Evolutionary conservation across 2,888 invertebrate species (phyloP), one percentile per base, ranked within the genome.

Genomic region (Esperia sulphurella): DNA sequence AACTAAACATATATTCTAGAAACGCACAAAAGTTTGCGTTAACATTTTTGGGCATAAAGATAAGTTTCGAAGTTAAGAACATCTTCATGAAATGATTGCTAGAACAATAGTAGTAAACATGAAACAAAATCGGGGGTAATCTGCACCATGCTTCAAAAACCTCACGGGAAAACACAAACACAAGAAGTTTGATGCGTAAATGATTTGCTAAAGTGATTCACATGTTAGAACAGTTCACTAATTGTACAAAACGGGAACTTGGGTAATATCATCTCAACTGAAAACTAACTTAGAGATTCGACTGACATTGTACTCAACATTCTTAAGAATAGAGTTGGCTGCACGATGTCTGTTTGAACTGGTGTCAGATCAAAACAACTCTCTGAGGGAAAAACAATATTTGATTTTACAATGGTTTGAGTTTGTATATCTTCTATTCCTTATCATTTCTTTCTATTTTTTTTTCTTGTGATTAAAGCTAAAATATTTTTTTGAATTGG

Each of bases 241-340:
- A 12, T 7, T 37, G 5, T 7, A 41, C 41, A 29, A 21, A 1
- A 12, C 7, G 1, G 41, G 8, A 1, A 21, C 8, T 41, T 38
- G 40, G 13, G 43, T 14, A 39, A 42, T 14, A 44, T 10, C 33
- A 13, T 6, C 33, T 43, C 14, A 38, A 35, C 41, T 28, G 21
- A 14, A 13, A 59, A 82, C 82, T 81, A 79, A 83, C 83, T 58
- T 64, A 69, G 52, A 14, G 87, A 85, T 55, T 87, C 87, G 62
- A 71, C 65, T 6, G 87, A 86, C 59, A 83, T 85, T 56, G 84
- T 84, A 79, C 87, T 87, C 70, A 87, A 65, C 87, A 86, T 81
- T 68, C 83, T 82, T 71, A 63, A 67, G 53, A 79, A 84, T 46
- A 85, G 59, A 49, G 75, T 77, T 44, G 80, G 76, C 49, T 71